Percentiles rank a stretch among this genome's conserved stretches.
Evolutionary conservation across 2,797 vertebrate species (phyloP).

Genomic region (Gallinago nigripennis): DNA sequence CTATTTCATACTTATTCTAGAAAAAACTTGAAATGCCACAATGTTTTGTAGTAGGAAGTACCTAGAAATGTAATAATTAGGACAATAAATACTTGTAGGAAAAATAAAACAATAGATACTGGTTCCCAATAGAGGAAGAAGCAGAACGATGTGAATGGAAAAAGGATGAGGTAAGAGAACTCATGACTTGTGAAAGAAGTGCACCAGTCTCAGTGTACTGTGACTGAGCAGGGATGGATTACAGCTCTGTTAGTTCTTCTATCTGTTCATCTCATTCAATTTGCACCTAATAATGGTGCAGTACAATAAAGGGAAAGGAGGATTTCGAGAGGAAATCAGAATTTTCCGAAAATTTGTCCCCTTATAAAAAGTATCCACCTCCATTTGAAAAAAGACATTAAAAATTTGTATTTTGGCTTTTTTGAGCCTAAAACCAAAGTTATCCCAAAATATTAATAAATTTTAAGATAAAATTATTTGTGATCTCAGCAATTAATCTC

Average conservation of each 20-base stretch:
- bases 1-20: not conserved
- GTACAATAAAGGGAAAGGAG: not conserved
- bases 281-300: not conserved
- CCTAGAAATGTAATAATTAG: not conserved
- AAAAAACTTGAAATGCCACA: not conserved
- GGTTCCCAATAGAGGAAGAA: not conserved
- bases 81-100: not conserved
- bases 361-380: not conserved
- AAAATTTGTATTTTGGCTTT: not conserved
- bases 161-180: not conserved
- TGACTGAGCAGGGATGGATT: not conserved
- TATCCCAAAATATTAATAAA: not conserved
- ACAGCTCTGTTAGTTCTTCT: not conserved
- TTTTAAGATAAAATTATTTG: not conserved
- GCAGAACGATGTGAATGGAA: not conserved
- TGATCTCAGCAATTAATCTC: not conserved
- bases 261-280: not conserved
- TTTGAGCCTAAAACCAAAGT: not conserved
- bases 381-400: not conserved
- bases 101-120: not conserved
- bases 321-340: not conserved
- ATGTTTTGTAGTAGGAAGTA: not conserved
- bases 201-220: no score
- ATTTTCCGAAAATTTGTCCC: not conserved
- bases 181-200: not conserved